phyloP scores from a whole-genome alignment of 1,140 invertebrate genomes.

The Diprion similis region DNA sequence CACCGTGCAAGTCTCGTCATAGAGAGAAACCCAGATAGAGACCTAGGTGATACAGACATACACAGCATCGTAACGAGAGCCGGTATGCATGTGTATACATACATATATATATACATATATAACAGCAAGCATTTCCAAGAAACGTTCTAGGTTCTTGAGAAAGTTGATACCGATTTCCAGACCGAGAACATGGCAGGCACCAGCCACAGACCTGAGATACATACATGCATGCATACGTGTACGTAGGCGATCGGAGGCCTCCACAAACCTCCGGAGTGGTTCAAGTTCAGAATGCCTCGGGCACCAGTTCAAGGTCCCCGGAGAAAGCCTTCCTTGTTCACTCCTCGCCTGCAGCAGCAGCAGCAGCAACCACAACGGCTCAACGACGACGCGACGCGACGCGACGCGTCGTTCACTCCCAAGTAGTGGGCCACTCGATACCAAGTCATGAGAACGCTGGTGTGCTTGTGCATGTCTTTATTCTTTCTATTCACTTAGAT shows the following conservation, averaged over 20 bases:
- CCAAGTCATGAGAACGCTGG: not conserved
- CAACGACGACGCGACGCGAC: not conserved
- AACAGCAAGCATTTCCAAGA: too few relatives aligned
- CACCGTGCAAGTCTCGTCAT: too few relatives aligned
- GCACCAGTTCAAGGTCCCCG: constrained; percentile 46
- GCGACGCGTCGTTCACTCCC: not conserved
- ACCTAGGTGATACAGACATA: too few relatives aligned
- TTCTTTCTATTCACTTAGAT: not conserved
- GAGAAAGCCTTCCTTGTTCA: constrained; percentile 48
- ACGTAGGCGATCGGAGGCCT: not conserved
- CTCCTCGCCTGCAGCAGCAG: constrained; percentile 17
- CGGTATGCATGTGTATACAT: too few relatives aligned
- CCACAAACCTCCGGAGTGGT: constrained; percentile 40
- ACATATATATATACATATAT: too few relatives aligned
- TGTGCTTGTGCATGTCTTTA: not conserved
- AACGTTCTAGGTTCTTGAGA: not conserved
- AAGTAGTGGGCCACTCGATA: not conserved
- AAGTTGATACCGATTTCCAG: not conserved
- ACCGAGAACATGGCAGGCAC: not conserved
- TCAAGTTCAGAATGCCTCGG: constrained; percentile 55
- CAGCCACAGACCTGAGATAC: not conserved
- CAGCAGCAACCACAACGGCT: not conserved
- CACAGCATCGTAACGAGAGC: too few relatives aligned
- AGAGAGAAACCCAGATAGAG: too few relatives aligned
- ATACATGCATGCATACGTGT: not conserved